Conservation (phyloP, 2,888 invertebrate genomes). For the Leptogaster cylindrica region DNA sequence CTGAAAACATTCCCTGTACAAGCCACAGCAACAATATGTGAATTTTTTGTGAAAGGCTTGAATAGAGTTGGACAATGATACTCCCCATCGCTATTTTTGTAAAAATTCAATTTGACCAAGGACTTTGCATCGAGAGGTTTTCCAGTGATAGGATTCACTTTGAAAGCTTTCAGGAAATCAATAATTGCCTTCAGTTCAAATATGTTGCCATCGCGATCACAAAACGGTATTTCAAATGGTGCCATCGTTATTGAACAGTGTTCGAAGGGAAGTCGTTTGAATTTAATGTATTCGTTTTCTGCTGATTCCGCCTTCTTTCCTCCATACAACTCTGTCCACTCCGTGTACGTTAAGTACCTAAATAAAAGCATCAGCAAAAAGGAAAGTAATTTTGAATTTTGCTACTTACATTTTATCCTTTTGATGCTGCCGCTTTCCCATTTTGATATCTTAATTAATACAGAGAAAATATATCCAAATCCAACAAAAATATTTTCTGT, state of each 20-base stretch:
- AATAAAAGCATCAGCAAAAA: constrained; percentile 24
- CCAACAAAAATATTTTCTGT: no score
- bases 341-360: constrained; percentile 85
- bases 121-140: constrained; percentile 83
- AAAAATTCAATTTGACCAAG: constrained; percentile 84
- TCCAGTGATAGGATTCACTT: constrained; percentile 93
- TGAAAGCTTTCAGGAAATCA: constrained; percentile 87
- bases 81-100: constrained; percentile 77
- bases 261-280: constrained; percentile 89
- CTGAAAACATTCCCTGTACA: constrained; percentile 96
- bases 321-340: constrained; percentile 89
- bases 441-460: no score
- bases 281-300: constrained; percentile 78
- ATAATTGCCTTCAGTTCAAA: constrained; percentile 90
- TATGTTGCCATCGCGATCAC: constrained; percentile 88
- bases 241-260: constrained; percentile 91
- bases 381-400: not conserved
- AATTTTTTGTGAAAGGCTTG: constrained; percentile 90
- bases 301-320: constrained; percentile 78
- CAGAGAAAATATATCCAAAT: no score
- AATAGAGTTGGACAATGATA: constrained; percentile 95
- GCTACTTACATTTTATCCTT: constrained; percentile 86
- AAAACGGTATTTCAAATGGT: constrained; percentile 91
- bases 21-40: constrained; percentile 88
- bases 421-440: constrained; percentile 94